A percentile compares a stretch with the other conserved stretches of the same genome.
These are phyloP conservation scores for Limosa lapponica DNA, from an alignment of 2,797 vertebrate genomes.

Conservation along the genomic window DNA sequence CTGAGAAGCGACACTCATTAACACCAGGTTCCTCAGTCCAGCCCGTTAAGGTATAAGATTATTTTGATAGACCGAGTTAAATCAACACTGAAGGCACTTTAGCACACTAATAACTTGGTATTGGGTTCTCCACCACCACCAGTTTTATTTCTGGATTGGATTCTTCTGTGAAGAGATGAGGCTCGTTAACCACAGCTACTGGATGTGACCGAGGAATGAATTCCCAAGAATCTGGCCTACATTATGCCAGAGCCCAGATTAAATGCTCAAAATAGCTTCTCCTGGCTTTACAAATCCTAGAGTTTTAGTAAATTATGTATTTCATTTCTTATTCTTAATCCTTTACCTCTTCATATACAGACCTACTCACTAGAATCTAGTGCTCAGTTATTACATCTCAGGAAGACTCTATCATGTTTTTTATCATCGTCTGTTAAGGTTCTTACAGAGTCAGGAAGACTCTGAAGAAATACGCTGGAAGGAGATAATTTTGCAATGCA, in stretches of 20 bases:
- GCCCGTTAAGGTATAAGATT: not conserved
- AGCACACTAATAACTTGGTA: not conserved
- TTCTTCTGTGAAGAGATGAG: not conserved
- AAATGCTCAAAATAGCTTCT: not conserved
- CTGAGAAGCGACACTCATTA: not conserved
- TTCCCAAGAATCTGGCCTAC: rapidly evolving
- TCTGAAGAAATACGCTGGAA: not conserved
- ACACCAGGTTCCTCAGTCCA: not conserved
- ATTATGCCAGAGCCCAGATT: not conserved
- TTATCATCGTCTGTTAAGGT: not conserved
- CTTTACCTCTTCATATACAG: not conserved
- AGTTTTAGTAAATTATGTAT: not conserved
- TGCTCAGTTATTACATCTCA: not conserved
- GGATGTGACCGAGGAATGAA: not conserved
- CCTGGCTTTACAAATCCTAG: not conserved
- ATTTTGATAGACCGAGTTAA: not conserved
- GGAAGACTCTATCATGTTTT: not conserved
- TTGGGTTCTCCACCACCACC: not conserved
- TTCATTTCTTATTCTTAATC: not conserved
- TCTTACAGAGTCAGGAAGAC: not conserved
- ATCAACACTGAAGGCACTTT: not conserved
- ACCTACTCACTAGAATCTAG: not conserved
- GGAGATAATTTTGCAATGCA: not conserved
- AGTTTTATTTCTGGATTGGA: not conserved
- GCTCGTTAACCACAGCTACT: not conserved